Base-by-base conservation (phyloP, 2,113 vertebrate species). In the Erythrolamprus reginae region DNA sequence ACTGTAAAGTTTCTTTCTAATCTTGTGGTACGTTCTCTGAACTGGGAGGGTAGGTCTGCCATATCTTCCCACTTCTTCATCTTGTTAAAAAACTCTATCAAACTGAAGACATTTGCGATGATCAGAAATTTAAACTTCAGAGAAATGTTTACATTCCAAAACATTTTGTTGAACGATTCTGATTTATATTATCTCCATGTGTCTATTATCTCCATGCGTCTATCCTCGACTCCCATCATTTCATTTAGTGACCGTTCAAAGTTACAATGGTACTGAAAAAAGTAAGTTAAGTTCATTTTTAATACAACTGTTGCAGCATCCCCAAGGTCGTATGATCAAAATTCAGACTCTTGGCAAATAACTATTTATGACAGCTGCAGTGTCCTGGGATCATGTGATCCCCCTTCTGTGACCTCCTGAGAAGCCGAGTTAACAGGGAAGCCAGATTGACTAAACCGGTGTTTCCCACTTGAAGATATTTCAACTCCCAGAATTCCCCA, bases 31-130 rank as follows among this genome's bases (percentile, higher is more conserved):
- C 98, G 96, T 89, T 98, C 98, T 92, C 98, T 95, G 96, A 99
- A 99, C 21, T 98, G 98, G 84, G 96, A 95, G 0, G 98, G 97
- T 42, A 99, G 96, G 91, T 97, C 96, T 91, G 98, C 97, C 99
- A 99, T 99, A 91, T 99, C 98, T 96, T 99, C 98, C 99, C 99
- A 99, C 89, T 99, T 99, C 96, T 98, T 99, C 98, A 99, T 98
- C 97, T 99, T 99, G 95, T 96, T 99, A 91, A 99, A 99, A 95
- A 99, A 99, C 95, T 99, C 99, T 0, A 99, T 98, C 91, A 99
- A 96, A 96, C 99, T 99, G 96, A 70, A 92, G 96, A 93, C 13
- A 94, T 1, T 92, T 0, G 94, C 33, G 89, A 0, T 0, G n/a
- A 90, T 93, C 77, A 96, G 89, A 87, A 93, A 91, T 8, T 5